Conservation (phyloP, 2,113 vertebrate genomes). For the Phoxinus phoxinus region DNA sequence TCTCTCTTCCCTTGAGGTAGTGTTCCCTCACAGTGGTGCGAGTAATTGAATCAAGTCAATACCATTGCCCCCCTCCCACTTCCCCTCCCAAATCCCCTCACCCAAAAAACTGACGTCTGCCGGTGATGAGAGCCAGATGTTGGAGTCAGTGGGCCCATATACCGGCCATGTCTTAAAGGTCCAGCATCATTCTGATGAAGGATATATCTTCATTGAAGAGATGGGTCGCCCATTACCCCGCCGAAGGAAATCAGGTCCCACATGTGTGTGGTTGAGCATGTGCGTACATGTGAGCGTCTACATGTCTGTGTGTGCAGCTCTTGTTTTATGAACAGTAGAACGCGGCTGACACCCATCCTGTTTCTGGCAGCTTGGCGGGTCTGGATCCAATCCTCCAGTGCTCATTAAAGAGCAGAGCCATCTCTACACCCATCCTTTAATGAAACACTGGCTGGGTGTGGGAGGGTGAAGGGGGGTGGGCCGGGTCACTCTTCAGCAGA, state of each 20-base stretch:
- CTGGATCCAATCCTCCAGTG: slow-evolving; percentile 78
- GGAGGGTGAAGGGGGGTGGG: background rate
- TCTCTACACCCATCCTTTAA: slow-evolving; percentile 67
- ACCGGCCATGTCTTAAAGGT: slow-evolving; percentile 73
- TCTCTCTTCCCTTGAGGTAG: slow-evolving; percentile 74
- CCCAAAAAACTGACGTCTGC: slow-evolving; percentile 78
- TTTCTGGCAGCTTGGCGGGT: slow-evolving; percentile 73
- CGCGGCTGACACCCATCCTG: slow-evolving; percentile 76
- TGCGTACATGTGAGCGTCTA: slow-evolving; percentile 30
- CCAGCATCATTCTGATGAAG: slow-evolving; percentile 79
- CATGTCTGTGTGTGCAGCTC: slow-evolving; percentile 54
- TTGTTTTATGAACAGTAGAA: slow-evolving; percentile 66
- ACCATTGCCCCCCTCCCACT: slow-evolving; percentile 68
- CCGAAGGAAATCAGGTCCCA: slow-evolving; percentile 60
- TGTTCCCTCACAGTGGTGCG: slow-evolving; percentile 79
- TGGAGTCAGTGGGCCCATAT: slow-evolving; percentile 70
- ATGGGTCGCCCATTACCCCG: slow-evolving; percentile 74
- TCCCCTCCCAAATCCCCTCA: slow-evolving; percentile 53
- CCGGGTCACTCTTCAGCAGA: slow-evolving; percentile 39
- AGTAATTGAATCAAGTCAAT: slow-evolving; percentile 91
- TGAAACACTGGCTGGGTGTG: slow-evolving; percentile 51
- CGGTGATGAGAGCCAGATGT: slow-evolving; percentile 84
- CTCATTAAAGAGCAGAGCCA: slow-evolving; percentile 71
- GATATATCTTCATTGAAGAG: slow-evolving; percentile 79
- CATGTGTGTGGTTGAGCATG: slow-evolving; percentile 40